Base-by-base conservation (phyloP, 2,113 vertebrate species). In the Neotoma lepida region DNA sequence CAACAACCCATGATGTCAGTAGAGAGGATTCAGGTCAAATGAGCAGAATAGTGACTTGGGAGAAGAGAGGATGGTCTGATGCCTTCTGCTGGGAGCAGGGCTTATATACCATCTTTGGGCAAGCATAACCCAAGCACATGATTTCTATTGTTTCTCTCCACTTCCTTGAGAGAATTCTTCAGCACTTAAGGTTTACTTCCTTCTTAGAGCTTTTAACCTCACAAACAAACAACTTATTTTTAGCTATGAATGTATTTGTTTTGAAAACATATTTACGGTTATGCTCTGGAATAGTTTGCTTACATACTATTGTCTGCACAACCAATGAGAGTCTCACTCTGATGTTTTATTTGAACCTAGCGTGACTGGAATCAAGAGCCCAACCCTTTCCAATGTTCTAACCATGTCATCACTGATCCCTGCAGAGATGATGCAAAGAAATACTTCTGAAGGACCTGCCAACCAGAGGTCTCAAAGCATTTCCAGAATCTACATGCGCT, bases 181-280 rank as follows among this genome's bases (percentile, higher is more conserved):
- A 61, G n/a, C 20, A 33, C 33, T n/a, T 63, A 5, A 46, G 15
- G 10, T 78, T 90, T 68, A 73, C 91, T 97, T 95, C 80, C 66
- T 91, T 80, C 84, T 88, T 39, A 33, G 39, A 4, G 33, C 8
- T 28, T 74, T n/a, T 28, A 46, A 63, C 80, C 63, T 87, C 46
- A 56, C 71, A 51, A 33, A 56, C 71, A 51, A 33, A 56, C 58
- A 74, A 22, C n/a, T 66, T 49, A 41, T 71, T 87, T 82, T 91
- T 61, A 49, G 15, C 70, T 84, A 63, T 78, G 12, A 18, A 24
- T 70, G 61, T 66, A 26, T 81, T 76, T 86, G 35, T 93, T 90
- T 76, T 63, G 58, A 44, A 90, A 49, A 4, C 41, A 35, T 51
- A 13, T 71, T 93, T 70, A 51, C 20, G 26, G 14, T 2, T 68